Conservation (phyloP, 2,113 vertebrate genomes). For the Illadopsis cleaveri region DNA sequence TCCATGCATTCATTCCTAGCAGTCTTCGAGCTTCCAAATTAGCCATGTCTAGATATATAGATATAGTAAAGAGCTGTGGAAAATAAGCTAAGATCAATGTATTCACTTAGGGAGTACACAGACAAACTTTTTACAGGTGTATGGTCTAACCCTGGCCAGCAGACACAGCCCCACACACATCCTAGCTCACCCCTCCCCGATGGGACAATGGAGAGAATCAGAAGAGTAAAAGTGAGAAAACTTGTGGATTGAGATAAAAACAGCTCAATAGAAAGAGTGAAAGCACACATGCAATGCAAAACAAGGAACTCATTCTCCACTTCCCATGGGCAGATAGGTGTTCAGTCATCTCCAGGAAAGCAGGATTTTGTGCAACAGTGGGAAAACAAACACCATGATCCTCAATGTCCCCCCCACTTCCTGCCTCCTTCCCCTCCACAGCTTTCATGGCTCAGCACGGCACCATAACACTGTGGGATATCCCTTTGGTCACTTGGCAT, state of each 20-base stretch:
- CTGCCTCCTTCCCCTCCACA: background rate
- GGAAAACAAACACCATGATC: background rate
- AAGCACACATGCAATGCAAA: background rate
- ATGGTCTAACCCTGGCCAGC: background rate
- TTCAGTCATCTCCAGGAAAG: background rate
- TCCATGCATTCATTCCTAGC: background rate
- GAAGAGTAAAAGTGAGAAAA: background rate
- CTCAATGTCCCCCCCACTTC: fast-evolving
- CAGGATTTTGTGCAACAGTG: background rate
- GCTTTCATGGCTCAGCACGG: background rate
- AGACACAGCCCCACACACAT: background rate
- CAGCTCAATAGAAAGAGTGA: background rate
- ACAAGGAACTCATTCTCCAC: background rate
- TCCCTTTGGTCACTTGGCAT: background rate
- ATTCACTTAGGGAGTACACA: background rate
- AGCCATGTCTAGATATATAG: background rate
- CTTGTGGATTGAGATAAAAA: background rate
- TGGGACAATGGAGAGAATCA: background rate
- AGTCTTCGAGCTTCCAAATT: background rate
- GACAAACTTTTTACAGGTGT: background rate
- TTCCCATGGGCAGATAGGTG: background rate
- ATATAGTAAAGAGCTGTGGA: background rate
- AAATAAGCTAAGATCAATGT: background rate
- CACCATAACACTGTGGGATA: background rate
- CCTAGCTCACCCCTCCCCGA: background rate